Percentiles rank a stretch among this genome's conserved stretches.
phyloP scores from a whole-genome alignment of 2,888 invertebrate genomes.

The Vandiemenella viatica region DNA sequence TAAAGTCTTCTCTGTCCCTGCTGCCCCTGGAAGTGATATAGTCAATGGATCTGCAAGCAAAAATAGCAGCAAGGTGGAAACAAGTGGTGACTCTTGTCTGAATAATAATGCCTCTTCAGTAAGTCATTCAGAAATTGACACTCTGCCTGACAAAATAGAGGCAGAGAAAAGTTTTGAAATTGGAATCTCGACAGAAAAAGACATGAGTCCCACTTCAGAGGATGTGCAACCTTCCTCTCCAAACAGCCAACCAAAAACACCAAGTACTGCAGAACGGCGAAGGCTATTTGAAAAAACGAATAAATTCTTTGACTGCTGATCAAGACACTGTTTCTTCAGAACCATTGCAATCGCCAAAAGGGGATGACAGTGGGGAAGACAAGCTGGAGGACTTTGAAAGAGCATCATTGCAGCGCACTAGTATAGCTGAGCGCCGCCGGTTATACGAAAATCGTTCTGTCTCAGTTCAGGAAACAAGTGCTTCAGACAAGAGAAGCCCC shows the following conservation, averaged over 20 bases:
- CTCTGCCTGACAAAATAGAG: too few relatives aligned
- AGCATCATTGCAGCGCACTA: constrained; percentile 22
- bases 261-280: constrained; percentile 65
- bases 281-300: constrained; percentile 45
- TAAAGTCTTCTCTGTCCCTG: constrained; percentile 66
- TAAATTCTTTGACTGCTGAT: neutral
- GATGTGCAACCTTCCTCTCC: neutral
- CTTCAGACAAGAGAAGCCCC: constrained; percentile 5
- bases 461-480: constrained; percentile 37
- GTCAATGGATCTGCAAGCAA: too few relatives aligned
- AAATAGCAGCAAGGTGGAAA: too few relatives aligned
- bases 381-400: constrained; percentile 15
- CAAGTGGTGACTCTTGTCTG: too few relatives aligned
- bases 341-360: too few relatives aligned
- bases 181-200: too few relatives aligned
- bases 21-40: constrained; percentile 40
- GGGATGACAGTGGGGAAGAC: constrained; percentile 8
- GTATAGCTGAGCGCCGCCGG: constrained; percentile 62
- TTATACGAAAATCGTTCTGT: constrained; percentile 62
- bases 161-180: too few relatives aligned
- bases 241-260: constrained; percentile 43
- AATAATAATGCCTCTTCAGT: too few relatives aligned
- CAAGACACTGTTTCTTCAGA: neutral
- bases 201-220: too few relatives aligned
- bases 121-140: too few relatives aligned